Conservation (phyloP, 2,113 vertebrate species). For the Cephalopterus ornatus region DNA sequence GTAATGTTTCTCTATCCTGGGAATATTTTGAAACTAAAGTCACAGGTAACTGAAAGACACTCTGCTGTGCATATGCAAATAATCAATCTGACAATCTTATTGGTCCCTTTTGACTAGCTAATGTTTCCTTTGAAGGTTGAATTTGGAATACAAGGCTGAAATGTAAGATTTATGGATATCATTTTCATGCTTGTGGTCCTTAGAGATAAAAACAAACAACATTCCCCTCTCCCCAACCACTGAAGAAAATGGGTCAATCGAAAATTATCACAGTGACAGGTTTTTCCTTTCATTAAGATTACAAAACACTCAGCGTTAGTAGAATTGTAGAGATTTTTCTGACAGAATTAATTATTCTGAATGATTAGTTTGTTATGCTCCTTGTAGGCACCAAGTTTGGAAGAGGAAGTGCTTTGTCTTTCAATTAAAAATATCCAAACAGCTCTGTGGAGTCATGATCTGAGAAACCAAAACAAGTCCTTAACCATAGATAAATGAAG, state of each 20-base stretch:
- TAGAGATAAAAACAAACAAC: constrained; percentile 27
- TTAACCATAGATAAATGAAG: constrained; percentile 63
- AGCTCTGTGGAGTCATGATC: constrained; percentile 65
- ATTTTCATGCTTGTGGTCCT: neutral
- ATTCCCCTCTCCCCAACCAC: neutral
- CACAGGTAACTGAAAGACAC: neutral
- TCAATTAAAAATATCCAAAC: constrained; percentile 68
- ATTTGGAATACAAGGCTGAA: neutral
- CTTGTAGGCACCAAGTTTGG: constrained; percentile 55
- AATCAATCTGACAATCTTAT: neutral
- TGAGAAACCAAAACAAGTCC: constrained; percentile 68
- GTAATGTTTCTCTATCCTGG: neutral
- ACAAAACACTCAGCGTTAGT: constrained; percentile 35
- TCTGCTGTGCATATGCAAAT: neutral
- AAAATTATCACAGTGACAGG: constrained; percentile 52
- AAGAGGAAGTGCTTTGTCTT: constrained; percentile 71
- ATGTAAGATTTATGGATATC: constrained; percentile 7
- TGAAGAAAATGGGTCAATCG: constrained; percentile 56
- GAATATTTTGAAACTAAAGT: constrained; percentile 21
- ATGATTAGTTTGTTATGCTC: constrained; percentile 62
- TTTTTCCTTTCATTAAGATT: constrained; percentile 62
- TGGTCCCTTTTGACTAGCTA: neutral
- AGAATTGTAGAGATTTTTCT: constrained; percentile 66
- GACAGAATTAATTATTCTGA: constrained; percentile 71
- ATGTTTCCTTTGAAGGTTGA: constrained; percentile 41